Conservation (phyloP, 1,140 invertebrate species). For the Streblospio benedicti region DNA sequence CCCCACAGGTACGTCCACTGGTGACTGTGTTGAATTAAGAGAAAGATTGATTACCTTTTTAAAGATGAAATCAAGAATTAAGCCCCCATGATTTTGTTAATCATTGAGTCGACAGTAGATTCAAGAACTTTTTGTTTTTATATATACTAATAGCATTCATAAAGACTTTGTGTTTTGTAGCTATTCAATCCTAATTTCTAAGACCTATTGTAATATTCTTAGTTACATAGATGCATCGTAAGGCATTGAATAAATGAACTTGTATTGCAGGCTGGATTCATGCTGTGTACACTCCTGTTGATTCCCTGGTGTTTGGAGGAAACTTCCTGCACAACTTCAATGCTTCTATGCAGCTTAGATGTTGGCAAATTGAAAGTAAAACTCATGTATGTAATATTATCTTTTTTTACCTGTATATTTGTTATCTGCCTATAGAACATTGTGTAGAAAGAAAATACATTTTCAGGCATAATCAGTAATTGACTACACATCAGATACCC, state of each 20-base stretch:
- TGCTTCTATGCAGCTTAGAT: slow-evolving; percentile 62
- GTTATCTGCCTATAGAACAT: too few relatives aligned
- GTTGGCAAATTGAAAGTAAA: slow-evolving; percentile 16
- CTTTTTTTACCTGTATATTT: background rate
- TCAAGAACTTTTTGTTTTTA: background rate
- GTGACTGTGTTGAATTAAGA: too few relatives aligned
- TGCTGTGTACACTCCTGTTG: slow-evolving; percentile 74
- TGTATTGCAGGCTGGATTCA: slow-evolving; percentile 17
- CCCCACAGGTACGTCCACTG: slow-evolving; percentile 88
- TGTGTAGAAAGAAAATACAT: too few relatives aligned
- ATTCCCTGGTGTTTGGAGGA: slow-evolving; percentile 87
- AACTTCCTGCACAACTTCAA: slow-evolving; percentile 87
- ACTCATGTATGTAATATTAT: slow-evolving; percentile 13
- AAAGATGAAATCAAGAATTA: too few relatives aligned
- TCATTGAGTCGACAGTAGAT: background rate
- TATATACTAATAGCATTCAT: background rate
- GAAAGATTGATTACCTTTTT: too few relatives aligned
- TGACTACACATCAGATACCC: too few relatives aligned
- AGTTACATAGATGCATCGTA: too few relatives aligned
- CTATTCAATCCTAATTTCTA: background rate
- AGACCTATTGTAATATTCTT: too few relatives aligned
- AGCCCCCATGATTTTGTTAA: background rate
- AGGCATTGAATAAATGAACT: too few relatives aligned
- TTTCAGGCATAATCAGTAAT: too few relatives aligned
- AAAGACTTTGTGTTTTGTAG: background rate